Percentiles rank a stretch among this genome's conserved stretches.
Conservation (phyloP, 2,888 invertebrate species). For the Dryobotodes eremita region DNA sequence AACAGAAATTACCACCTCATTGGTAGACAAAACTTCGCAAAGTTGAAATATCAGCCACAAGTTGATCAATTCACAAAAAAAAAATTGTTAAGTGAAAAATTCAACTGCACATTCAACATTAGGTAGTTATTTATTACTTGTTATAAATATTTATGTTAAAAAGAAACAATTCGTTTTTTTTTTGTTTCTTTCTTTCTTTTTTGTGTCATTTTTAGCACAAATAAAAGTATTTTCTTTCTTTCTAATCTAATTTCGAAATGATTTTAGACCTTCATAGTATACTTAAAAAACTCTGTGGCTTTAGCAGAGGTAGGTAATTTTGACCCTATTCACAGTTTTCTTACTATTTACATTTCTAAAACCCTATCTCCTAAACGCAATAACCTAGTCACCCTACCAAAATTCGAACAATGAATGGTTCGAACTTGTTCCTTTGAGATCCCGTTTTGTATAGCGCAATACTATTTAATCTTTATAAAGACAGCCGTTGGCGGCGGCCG, state of each 20-base stretch:
- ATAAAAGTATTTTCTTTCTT: not conserved
- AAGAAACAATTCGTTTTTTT: too few species aligned
- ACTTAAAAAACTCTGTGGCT: not conserved
- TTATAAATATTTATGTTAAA: not conserved
- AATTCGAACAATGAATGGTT: conserved; percentile 75
- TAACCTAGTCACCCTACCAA: conserved; percentile 73
- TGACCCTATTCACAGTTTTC: not conserved
- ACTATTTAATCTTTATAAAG: conserved; percentile 84
- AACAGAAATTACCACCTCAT: too few species aligned
- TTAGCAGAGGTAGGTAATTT: not conserved
- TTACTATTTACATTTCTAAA: not conserved
- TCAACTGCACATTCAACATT: not conserved
- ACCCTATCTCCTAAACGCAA: not conserved
- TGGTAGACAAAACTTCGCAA: not conserved
- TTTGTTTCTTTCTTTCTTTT: not conserved
- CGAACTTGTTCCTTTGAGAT: conserved; percentile 84
- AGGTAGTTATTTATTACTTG: not conserved
- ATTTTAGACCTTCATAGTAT: not conserved
- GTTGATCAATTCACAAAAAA: not conserved
- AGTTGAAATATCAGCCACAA: not conserved
- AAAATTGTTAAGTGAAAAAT: not conserved
- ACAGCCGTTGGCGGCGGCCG: conserved; percentile 70
- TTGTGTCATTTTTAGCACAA: not conserved
- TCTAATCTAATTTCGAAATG: not conserved
- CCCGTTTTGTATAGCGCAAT: conserved; percentile 76